Conservation (phyloP, 2,888 invertebrate species). For the Blera fallax region DNA sequence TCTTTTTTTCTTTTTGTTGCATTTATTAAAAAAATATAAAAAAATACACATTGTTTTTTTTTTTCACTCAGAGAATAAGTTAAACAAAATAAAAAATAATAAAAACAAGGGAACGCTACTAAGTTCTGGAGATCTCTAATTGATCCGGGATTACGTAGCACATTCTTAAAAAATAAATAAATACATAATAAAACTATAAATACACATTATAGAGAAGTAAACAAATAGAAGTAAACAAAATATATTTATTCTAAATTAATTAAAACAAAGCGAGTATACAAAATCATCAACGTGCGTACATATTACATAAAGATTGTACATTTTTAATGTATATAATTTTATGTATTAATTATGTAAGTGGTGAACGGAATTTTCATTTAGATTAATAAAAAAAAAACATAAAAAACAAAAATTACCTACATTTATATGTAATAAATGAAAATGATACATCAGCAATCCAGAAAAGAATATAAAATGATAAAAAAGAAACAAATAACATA, state of each 20-base stretch:
- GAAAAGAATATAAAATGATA: conserved; percentile 22
- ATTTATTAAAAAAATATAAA: conserved; percentile 53
- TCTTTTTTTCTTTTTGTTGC: conserved; percentile 63
- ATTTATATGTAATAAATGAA: no score
- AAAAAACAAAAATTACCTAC: conserved; percentile 21
- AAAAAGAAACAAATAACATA: conserved; percentile 12
- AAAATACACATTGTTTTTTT: conserved; percentile 44
- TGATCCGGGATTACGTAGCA: conserved; percentile 47
- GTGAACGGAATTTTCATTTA: conserved; percentile 63
- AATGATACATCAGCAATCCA: conserved; percentile 37
- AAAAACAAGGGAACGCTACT: conserved; percentile 59
- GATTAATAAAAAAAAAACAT: conserved; percentile 40
- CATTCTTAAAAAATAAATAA: conserved; percentile 55
- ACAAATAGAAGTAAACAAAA: conserved; percentile 67
- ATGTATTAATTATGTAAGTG: conserved; percentile 56
- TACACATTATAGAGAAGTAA: conserved; percentile 68
- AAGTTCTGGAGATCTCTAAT: conserved; percentile 37
- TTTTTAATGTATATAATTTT: conserved; percentile 63
- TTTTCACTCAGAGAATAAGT: conserved; percentile 24
- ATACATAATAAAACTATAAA: conserved; percentile 26
- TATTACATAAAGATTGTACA: conserved; percentile 61
- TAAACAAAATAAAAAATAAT: conserved; percentile 8
- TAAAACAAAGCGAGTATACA: conserved; percentile 76
- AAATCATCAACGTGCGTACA: conserved; percentile 49
- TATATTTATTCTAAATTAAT: conserved; percentile 72